Conservation (phyloP, 2,113 vertebrate genomes). For the Enhydra lutris region DNA sequence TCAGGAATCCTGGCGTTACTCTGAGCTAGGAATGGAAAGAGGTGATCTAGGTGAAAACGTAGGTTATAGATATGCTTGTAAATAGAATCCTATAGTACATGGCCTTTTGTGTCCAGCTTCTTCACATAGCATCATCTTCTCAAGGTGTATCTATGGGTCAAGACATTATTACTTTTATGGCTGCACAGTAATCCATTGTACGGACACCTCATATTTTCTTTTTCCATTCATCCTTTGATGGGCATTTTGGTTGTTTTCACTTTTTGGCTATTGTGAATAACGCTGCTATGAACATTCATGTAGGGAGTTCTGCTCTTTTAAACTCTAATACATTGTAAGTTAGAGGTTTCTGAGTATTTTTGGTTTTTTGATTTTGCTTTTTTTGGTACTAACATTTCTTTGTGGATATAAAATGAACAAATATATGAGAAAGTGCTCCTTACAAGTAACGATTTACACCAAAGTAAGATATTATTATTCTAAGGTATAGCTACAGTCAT, state of each 20-base stretch:
- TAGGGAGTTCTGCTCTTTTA: neutral
- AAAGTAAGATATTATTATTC: neutral
- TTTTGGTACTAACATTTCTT: neutral
- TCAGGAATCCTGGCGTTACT: neutral
- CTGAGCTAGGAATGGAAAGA: neutral
- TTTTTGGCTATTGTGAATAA: neutral
- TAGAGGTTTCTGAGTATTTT: neutral
- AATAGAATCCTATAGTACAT: neutral
- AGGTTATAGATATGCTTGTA: neutral
- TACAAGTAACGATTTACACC: neutral
- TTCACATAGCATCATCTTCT: neutral
- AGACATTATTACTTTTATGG: neutral
- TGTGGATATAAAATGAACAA: neutral
- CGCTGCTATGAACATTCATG: neutral
- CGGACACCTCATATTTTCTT: neutral
- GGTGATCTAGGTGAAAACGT: neutral
- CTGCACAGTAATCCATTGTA: neutral
- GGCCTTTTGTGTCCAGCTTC: neutral
- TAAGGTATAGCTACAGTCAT: neutral
- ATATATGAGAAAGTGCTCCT: neutral
- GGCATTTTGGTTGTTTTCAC: neutral
- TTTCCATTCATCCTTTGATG: neutral
- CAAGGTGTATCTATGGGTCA: neutral
- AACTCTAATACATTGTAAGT: neutral
- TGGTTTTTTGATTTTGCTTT: neutral